These are phyloP conservation scores for Chloropsis cyanopogon DNA, from an alignment of 2,113 vertebrate species.

Conservation along the genomic window DNA sequence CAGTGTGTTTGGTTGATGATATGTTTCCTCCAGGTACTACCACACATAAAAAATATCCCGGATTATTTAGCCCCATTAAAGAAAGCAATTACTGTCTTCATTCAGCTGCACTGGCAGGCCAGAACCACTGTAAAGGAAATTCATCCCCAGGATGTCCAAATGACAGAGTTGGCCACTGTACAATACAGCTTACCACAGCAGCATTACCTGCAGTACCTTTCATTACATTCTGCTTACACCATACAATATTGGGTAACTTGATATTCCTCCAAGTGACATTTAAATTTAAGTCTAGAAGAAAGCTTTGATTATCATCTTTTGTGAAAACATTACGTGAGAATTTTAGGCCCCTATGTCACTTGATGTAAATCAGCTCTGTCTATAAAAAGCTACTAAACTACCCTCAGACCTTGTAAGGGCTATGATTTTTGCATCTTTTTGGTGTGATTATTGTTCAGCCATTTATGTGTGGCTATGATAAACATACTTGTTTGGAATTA, in stretches of 20 bases:
- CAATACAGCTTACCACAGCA: constrained; percentile 42
- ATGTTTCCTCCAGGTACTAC: constrained; percentile 19
- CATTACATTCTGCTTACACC: constrained; percentile 35
- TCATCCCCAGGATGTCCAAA: constrained; percentile 45
- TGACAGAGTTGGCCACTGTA: constrained; percentile 29
- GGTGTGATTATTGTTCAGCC: constrained; percentile 48
- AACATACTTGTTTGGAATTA: constrained; percentile 50
- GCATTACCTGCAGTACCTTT: constrained; percentile 30
- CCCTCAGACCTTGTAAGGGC: not conserved
- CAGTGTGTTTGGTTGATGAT: not conserved
- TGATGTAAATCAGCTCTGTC: constrained; percentile 18
- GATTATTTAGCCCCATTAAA: constrained; percentile 56
- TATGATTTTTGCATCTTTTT: constrained; percentile 55
- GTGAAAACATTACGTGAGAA: not conserved
- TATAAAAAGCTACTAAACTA: constrained; percentile 8
- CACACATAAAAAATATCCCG: constrained; percentile 15
- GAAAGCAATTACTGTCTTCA: constrained; percentile 27
- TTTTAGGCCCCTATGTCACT: constrained; percentile 21
- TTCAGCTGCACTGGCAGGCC: not conserved
- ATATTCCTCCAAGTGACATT: constrained; percentile 54
- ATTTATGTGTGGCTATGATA: constrained; percentile 47
- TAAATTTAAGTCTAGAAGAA: constrained; percentile 46
- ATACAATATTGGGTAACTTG: constrained; percentile 20
- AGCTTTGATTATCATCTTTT: constrained; percentile 16
- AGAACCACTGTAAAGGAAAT: constrained; percentile 30